A percentile compares a stretch with the other conserved stretches of the same genome.
Conservation (phyloP, 2,797 vertebrate genomes). For the Malacoctenus gilli region DNA sequence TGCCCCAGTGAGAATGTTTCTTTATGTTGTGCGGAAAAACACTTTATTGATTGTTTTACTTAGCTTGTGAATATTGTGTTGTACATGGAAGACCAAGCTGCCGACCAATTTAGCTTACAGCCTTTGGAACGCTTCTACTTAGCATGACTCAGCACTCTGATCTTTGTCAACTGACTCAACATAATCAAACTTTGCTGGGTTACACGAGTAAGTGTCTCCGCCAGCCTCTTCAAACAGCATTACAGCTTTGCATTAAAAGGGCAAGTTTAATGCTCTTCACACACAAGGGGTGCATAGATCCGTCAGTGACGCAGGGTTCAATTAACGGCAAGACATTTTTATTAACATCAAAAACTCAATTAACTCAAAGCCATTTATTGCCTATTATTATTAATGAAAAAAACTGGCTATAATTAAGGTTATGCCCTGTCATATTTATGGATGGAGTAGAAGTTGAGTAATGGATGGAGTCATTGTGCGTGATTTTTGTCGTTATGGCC, state of each 20-base stretch:
- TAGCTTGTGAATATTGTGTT: no score
- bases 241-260: background rate
- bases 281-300: constrained; percentile 14
- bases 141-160: no score
- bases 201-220: no score
- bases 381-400: constrained; percentile 1
- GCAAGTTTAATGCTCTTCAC: constrained; percentile 12
- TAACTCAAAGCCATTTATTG: constrained; percentile 28
- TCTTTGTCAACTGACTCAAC: no score
- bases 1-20: no score
- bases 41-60: no score
- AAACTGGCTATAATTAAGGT: constrained; percentile 29
- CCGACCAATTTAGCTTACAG: no score
- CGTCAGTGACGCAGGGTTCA: constrained; percentile 26
- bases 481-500: background rate
- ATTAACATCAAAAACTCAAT: constrained; percentile 29
- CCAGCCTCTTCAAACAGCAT: no score
- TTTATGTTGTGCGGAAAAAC: no score
- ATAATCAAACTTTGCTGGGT: no score
- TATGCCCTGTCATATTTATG: constrained; percentile 19
- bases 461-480: background rate
- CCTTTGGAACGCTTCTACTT: no score
- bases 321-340: constrained; percentile 29
- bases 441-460: constrained; percentile 12
- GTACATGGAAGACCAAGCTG: no score